Evolutionary conservation across 1,140 invertebrate genomes (phyloP), one percentile per base, ranked within the genome.

Genomic region (Gryllus bimaculatus): DNA sequence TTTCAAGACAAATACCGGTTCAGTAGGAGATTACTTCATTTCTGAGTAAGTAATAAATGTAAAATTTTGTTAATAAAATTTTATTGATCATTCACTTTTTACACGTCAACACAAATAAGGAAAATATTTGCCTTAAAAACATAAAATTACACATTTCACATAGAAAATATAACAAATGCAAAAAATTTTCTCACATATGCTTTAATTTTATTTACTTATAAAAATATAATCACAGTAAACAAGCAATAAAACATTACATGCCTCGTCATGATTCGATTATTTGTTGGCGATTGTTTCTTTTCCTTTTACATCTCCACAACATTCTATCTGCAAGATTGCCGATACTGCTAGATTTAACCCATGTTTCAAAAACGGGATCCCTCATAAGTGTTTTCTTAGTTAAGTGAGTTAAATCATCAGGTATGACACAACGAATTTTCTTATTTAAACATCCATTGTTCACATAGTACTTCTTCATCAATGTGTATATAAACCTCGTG

Each of bases 1-100:
- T 76, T 80, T 86, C 1, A 76, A 81, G 75, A 80, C 84, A 15
- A 83, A 82, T 79, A 78, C 81, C 21, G 84, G 84, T 26, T 87
- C 86, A 0, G 82, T 87, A 77, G 89, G 88, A 13, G 84, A 89
- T 39, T 89, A 86, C 81, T 82, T 88, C 20, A 85, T 82, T n/a
- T 81, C 82, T 73, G 84, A 85, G 84, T 88, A 82, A 84, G 83
- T 84, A 78, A 79, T 78, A 73, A 21, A 75, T 75, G 10, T 75
- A 75, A 13, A 13, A 75, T 75, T 75, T 26, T 21, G 13, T 75
- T 13, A 75, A 75, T 26, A 47, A 10, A 26, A 12, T 26, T 75
- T 75, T 75, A 75, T 4, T 12, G 47, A 73, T 18, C 15, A 18
- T 73, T 18, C 73, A 73, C 73, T 20, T 18, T 20, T 73, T 73